These are phyloP conservation scores for Sebastes hopkinsi DNA, from an alignment of 2,797 vertebrate species.

Conservation along the genomic window DNA sequence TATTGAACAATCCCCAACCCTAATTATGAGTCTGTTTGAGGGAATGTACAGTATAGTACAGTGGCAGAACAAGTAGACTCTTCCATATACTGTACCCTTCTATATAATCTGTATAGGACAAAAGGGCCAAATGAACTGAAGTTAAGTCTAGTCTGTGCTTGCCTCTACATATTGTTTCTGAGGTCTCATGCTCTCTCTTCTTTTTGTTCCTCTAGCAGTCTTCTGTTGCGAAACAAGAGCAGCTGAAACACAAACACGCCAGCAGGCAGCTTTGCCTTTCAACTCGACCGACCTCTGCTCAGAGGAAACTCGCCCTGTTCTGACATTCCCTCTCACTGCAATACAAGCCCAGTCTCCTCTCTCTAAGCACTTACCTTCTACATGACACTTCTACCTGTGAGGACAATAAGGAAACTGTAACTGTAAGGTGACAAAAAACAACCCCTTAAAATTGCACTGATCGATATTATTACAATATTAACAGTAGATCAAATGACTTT, in stretches of 20 bases:
- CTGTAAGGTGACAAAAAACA: not conserved
- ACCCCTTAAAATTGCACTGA: not conserved
- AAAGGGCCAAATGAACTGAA: not conserved
- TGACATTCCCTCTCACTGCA: conserved; percentile 13
- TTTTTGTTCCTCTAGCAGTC: not conserved
- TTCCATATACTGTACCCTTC: not conserved
- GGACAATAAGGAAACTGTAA: not conserved
- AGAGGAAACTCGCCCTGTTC: conserved; percentile 27
- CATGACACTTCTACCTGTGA: not conserved
- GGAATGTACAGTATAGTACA: not conserved
- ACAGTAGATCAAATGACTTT: not conserved
- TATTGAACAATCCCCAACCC: not conserved
- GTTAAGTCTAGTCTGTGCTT: not conserved
- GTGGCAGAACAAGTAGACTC: not conserved
- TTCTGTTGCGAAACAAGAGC: conserved; percentile 51
- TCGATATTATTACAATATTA: not conserved
- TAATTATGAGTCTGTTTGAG: not conserved
- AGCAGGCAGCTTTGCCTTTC: conserved; percentile 55
- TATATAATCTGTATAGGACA: not conserved
- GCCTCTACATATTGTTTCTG: not conserved
- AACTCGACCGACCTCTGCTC: conserved; percentile 31
- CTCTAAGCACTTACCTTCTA: not conserved
- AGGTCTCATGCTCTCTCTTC: not conserved
- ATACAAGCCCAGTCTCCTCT: not conserved
- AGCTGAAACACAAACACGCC: conserved; percentile 57